phyloP scores from a whole-genome alignment of 2,797 vertebrate species.

The Myripristis jacobus region DNA sequence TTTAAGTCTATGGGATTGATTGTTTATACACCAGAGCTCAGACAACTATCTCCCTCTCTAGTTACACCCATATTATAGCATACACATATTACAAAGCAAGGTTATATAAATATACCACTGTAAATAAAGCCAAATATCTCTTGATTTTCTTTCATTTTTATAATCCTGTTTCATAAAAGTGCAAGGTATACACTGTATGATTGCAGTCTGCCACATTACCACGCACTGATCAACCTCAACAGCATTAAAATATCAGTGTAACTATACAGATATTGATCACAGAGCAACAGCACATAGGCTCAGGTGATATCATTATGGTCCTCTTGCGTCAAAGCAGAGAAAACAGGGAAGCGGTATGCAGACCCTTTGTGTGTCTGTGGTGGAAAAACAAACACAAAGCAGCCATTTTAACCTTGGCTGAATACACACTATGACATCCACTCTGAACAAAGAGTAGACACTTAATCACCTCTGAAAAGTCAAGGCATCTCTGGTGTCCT shows the following conservation, averaged over 20 bases:
- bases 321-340: conserved; percentile 55
- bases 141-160: not conserved
- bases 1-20: not conserved
- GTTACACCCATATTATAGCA: not conserved
- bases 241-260: not conserved
- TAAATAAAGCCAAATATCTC: not conserved
- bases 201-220: not conserved
- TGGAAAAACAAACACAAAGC: conserved; percentile 82
- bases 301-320: conserved; percentile 16
- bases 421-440: conserved; percentile 63
- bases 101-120: not conserved
- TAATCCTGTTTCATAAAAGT: not conserved
- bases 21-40: not conserved
- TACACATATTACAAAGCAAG: no score
- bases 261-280: conserved; percentile 28
- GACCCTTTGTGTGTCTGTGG: conserved; percentile 52
- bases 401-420: conserved; percentile 62
- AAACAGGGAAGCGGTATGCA: conserved; percentile 6
- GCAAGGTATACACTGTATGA: not conserved
- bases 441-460: conserved; percentile 56
- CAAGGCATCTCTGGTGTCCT: conserved; percentile 38
- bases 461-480: conserved; percentile 59
- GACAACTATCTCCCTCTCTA: not conserved
- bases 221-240: not conserved
- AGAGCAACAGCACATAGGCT: conserved; percentile 23